Evolutionary conservation across 2,113 vertebrate species (phyloP).

Genomic region (Dicrurus megarhynchus): DNA sequence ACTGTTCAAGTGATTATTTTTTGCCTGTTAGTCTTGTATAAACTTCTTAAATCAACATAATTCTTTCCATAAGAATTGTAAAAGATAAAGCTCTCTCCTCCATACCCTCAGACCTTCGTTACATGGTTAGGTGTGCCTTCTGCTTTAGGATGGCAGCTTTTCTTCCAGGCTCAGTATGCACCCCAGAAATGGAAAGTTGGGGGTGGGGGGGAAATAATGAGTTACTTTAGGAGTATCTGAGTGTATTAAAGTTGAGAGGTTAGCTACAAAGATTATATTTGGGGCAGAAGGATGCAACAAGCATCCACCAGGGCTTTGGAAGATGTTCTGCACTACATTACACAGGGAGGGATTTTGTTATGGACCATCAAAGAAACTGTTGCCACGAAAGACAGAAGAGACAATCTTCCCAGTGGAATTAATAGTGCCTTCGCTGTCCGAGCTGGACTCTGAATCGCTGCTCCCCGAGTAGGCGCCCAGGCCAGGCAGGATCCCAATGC

Average conservation of each 20-base stretch:
- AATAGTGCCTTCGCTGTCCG: constrained; percentile 92
- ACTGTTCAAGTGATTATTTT: constrained; percentile 11
- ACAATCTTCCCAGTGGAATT: constrained; percentile 86
- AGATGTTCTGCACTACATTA: not conserved
- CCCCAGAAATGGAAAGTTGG: not conserved
- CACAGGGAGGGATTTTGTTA: constrained; percentile 19
- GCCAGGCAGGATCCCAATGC: constrained; percentile 93
- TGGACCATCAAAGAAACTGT: constrained; percentile 77
- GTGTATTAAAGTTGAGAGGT: not conserved
- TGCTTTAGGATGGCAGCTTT: not conserved
- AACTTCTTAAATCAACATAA: not conserved
- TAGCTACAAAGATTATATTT: constrained; percentile 25
- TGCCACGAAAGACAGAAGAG: constrained; percentile 81
- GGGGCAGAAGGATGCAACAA: constrained; percentile 21
- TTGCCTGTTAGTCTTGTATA: constrained; percentile 18
- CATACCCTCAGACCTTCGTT: not conserved
- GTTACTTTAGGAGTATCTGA: constrained; percentile 38
- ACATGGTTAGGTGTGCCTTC: not conserved
- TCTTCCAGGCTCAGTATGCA: not conserved
- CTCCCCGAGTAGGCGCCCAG: constrained; percentile 93
- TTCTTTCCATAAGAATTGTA: not conserved
- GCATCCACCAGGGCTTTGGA: constrained; percentile 18
- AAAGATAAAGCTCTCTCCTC: not conserved
- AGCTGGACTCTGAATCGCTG: constrained; percentile 97
- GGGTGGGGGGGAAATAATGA: not conserved